Percentiles rank a stretch among this genome's conserved stretches.
Evolutionary conservation across 2,888 invertebrate species (phyloP).

Genomic region (Meteorus colon): DNA sequence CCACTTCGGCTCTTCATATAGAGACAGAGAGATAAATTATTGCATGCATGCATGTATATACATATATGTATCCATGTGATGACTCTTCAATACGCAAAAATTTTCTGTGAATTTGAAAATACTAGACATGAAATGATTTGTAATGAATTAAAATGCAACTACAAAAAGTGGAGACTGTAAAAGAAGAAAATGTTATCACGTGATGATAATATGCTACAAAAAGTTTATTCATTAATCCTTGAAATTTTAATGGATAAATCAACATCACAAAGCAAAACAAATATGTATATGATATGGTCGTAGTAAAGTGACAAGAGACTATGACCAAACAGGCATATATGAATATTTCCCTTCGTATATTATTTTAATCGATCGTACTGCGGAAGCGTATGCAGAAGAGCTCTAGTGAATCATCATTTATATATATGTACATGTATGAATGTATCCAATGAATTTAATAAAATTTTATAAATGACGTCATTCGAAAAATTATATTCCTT

Average conservation of each 20-base stretch:
- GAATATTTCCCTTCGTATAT: constrained; percentile 29
- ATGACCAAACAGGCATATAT: constrained; percentile 27
- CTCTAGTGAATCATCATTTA: constrained; percentile 26
- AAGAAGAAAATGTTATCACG: no score
- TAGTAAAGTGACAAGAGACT: constrained; percentile 1
- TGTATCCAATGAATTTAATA: background rate
- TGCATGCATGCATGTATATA: no score
- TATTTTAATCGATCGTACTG: constrained; percentile 46
- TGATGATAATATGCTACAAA: no score
- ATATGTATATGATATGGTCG: background rate
- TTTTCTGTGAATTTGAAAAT: no score
- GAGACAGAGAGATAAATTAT: no score
- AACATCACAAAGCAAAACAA: constrained; percentile 16
- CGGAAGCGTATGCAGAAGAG: constrained; percentile 43
- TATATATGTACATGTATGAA: background rate
- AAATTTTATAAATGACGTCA: background rate
- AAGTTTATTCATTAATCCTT: background rate
- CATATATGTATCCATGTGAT: no score
- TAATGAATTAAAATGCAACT: no score
- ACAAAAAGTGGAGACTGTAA: no score
- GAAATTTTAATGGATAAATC: background rate
- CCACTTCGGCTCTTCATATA: no score
- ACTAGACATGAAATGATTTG: no score
- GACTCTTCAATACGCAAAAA: no score
- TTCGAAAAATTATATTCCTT: constrained; percentile 5